Evolutionary conservation across 2,113 vertebrate species (phyloP).

Genomic region (Xenopus borealis): DNA sequence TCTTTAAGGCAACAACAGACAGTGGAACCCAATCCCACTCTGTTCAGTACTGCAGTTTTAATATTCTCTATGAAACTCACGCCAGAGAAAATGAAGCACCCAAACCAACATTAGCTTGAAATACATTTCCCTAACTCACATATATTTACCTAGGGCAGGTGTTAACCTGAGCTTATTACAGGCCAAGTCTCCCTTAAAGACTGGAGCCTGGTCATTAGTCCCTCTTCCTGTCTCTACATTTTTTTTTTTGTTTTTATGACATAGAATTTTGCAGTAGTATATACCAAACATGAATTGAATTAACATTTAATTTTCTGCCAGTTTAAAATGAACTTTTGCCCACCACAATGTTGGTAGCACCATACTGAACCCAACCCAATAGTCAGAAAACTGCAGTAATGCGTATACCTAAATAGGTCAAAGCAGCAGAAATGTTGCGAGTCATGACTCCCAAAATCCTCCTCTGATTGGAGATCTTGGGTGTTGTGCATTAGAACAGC

Average conservation of each 20-base stretch:
- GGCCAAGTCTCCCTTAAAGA: conserved; percentile 57
- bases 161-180: conserved; percentile 72
- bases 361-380: conserved; percentile 3
- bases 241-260: neutral
- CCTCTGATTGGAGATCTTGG: no score
- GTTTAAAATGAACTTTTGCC: conserved; percentile 4
- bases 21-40: neutral
- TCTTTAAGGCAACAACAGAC: neutral
- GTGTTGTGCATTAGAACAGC: no score
- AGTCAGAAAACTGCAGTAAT: conserved; percentile 4
- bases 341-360: neutral
- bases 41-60: conserved; percentile 35
- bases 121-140: conserved; percentile 54
- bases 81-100: conserved; percentile 19
- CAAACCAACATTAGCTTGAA: conserved; percentile 56
- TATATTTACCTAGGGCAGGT: conserved; percentile 72
- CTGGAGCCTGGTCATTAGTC: neutral
- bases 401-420: neutral
- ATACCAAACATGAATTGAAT: conserved; percentile 9
- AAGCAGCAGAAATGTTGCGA: no score
- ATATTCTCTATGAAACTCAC: neutral
- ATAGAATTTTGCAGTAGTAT: conserved; percentile 35
- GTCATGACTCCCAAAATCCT: no score
- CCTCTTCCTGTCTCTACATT: neutral
- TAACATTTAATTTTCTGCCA: conserved; percentile 24